A percentile compares a stretch with the other conserved stretches of the same genome.
These are phyloP conservation scores for Merluccius polli DNA, from an alignment of 2,797 vertebrate species.

Conservation along the genomic window DNA sequence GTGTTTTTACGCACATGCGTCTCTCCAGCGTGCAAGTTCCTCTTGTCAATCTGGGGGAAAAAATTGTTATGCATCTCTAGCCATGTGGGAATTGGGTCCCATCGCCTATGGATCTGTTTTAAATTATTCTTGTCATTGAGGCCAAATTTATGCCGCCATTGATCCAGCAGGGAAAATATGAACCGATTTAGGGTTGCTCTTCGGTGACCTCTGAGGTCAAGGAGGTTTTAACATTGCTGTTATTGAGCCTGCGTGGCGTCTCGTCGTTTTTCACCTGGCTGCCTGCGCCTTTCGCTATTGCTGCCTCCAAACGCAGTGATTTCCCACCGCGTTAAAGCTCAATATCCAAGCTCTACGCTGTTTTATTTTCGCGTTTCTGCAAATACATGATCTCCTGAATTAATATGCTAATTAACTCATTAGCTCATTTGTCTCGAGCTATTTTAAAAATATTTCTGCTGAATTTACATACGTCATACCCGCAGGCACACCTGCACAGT, in stretches of 20 bases:
- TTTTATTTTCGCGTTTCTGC: neutral
- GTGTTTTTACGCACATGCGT: slow-evolving; percentile 22
- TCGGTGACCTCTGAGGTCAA: slow-evolving; percentile 94
- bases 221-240: slow-evolving; percentile 98
- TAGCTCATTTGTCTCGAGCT: neutral
- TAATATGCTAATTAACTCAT: neutral
- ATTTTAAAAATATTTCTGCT: neutral
- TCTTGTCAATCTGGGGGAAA: slow-evolving; percentile 68
- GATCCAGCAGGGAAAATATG: slow-evolving; percentile 99
- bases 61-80: slow-evolving; percentile 77
- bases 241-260: slow-evolving; percentile 90
- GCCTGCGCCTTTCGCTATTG: slow-evolving; percentile 55
- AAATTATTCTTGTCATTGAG: slow-evolving; percentile 99
- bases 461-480: too few relatives aligned
- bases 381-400: neutral
- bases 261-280: slow-evolving; percentile 80
- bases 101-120: slow-evolving; percentile 95
- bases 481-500: neutral
- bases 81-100: slow-evolving; percentile 68
- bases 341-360: neutral
- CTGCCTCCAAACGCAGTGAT: slow-evolving; percentile 31
- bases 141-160: slow-evolving; percentile 97
- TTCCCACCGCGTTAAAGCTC: neutral
- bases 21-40: slow-evolving; percentile 76
- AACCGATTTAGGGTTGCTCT: slow-evolving; percentile 98